These are phyloP conservation scores for Chionoecetes opilio DNA, from an alignment of 1,140 invertebrate genomes.

Conservation along the genomic window DNA sequence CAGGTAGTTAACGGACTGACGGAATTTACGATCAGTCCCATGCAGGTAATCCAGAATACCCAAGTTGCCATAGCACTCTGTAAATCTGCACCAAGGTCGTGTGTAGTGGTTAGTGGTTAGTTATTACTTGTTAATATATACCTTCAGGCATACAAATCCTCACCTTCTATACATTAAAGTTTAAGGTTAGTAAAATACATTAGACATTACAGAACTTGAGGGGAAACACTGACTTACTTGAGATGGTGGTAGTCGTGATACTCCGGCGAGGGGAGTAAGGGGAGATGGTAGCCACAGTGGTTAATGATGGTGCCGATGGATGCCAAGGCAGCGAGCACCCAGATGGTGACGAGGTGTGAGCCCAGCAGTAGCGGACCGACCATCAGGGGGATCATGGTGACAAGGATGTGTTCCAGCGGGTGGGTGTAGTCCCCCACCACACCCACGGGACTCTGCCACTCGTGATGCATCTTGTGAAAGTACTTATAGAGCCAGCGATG, in stretches of 20 bases:
- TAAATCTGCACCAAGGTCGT: slow-evolving; percentile 87
- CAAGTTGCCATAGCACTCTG: slow-evolving; percentile 93
- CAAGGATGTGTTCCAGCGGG: slow-evolving; percentile 93
- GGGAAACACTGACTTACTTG: slow-evolving; percentile 87
- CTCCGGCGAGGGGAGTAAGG: slow-evolving; percentile 94
- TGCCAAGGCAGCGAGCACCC: slow-evolving; percentile 92
- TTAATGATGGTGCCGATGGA: slow-evolving; percentile 92
- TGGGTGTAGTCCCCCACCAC: slow-evolving; percentile 94
- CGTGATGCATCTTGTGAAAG: slow-evolving; percentile 94
- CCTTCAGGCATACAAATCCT: no score
- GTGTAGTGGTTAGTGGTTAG: not conserved
- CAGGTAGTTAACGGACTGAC: slow-evolving; percentile 88
- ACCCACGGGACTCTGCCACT: slow-evolving; percentile 93
- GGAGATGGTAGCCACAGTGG: slow-evolving; percentile 95
- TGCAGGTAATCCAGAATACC: slow-evolving; percentile 93
- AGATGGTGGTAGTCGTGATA: slow-evolving; percentile 96
- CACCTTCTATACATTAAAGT: no score
- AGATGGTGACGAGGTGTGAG: slow-evolving; percentile 92
- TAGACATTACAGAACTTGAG: no score
- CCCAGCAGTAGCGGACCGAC: slow-evolving; percentile 92
- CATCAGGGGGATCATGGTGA: slow-evolving; percentile 91
- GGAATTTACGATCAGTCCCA: slow-evolving; percentile 92
- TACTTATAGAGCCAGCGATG: slow-evolving; percentile 90
- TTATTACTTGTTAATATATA: no score
- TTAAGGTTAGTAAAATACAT: no score